Evolutionary conservation across 2,888 invertebrate genomes (phyloP).

Genomic region (Poecilobothrus nobilitatus): DNA sequence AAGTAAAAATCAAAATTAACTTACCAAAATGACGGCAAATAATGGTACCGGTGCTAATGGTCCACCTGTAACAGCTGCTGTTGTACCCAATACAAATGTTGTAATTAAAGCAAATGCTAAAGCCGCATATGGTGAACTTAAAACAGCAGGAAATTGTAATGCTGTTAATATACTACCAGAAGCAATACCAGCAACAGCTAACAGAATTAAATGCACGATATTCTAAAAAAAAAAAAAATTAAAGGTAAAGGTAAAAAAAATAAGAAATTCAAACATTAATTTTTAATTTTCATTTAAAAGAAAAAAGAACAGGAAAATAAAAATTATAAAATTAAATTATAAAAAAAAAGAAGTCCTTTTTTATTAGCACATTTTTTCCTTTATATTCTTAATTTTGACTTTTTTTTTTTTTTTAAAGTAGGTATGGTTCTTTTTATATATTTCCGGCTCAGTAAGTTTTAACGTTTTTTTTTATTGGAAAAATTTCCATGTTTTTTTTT

Average conservation of each 20-base stretch:
- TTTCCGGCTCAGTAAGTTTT: too few relatives aligned
- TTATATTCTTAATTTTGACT: too few relatives aligned
- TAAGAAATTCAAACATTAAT: background rate
- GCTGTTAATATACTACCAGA: constrained; percentile 41
- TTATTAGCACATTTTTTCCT: too few relatives aligned
- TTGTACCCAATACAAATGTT: constrained; percentile 40
- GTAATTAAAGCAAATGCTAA: constrained; percentile 41
- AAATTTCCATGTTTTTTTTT: too few relatives aligned
- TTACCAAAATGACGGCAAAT: constrained; percentile 65
- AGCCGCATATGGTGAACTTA: constrained; percentile 42
- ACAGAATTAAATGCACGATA: constrained; percentile 33
- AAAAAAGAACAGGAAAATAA: constrained; percentile 11
- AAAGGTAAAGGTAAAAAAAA: constrained; percentile 10
- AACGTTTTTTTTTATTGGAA: too few relatives aligned
- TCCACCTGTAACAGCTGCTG: constrained; percentile 41
- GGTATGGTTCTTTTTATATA: too few relatives aligned
- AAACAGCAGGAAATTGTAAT: constrained; percentile 42
- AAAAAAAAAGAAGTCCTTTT: too few relatives aligned
- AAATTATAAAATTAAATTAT: constrained; percentile 2
- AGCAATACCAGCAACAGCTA: constrained; percentile 35
- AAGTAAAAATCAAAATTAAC: constrained; percentile 23
- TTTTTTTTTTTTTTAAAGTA: too few relatives aligned
- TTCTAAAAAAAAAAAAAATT: constrained; percentile 25
- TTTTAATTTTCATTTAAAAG: constrained; percentile 9
- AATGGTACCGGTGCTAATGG: constrained; percentile 50